A percentile compares a stretch with the other conserved stretches of the same genome.
Evolutionary conservation across 2,113 vertebrate genomes (phyloP).

Genomic region (Danio rerio): GRCz12tu NC_133182.1:66095501-66096000

Average conservation of each 20-base stretch:
- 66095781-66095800: background rate
- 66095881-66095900: background rate
- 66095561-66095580: too few relatives aligned
- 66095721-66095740: background rate
- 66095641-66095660: too few relatives aligned
- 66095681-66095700: background rate
- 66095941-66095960: background rate
- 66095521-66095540: too few relatives aligned
- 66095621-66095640: too few relatives aligned
- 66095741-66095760: background rate
- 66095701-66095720: background rate
- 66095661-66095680: too few relatives aligned
- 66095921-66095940: background rate
- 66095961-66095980: background rate
- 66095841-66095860: background rate
- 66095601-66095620: too few relatives aligned
- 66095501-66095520: too few relatives aligned
- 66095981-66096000: background rate
- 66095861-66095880: background rate
- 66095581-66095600: too few relatives aligned
- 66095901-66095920: background rate
- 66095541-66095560: too few relatives aligned
- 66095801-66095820: slow-evolving; percentile 20
- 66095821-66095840: background rate
- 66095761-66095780: background rate